Conservation (phyloP, 2,888 invertebrate species). For the Drosophila falleni region DNA sequence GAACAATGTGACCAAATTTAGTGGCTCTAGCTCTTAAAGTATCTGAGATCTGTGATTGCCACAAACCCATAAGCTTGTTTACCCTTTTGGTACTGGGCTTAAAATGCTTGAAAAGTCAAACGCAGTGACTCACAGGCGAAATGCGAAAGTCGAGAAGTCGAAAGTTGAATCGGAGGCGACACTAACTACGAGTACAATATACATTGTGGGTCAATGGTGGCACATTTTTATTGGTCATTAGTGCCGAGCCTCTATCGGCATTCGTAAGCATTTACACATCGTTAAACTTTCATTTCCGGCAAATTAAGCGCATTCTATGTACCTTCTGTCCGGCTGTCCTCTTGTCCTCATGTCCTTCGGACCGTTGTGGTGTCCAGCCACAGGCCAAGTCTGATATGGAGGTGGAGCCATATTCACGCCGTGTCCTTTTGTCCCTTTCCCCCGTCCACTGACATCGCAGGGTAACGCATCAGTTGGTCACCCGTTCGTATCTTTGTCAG, state of each 20-base stretch:
- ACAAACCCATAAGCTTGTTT: neutral
- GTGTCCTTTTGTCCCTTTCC: slow-evolving; percentile 13
- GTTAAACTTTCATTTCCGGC: slow-evolving; percentile 81
- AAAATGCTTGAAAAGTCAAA: slow-evolving; percentile 71
- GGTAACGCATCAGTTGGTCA: slow-evolving; percentile 25
- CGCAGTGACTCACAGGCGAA: no score
- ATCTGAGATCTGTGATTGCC: neutral
- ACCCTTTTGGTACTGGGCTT: neutral
- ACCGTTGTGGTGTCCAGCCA: slow-evolving; percentile 9
- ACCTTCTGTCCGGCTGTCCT: slow-evolving; percentile 28
- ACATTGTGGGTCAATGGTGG: slow-evolving; percentile 47
- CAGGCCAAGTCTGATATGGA: slow-evolving; percentile 2
- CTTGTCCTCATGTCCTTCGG: slow-evolving; percentile 4
- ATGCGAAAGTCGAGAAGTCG: slow-evolving; percentile 64
- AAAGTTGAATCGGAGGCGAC: slow-evolving; percentile 8
- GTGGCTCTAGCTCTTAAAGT: no score
- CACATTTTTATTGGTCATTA: slow-evolving; percentile 80
- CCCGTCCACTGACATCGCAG: neutral
- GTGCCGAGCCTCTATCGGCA: slow-evolving; percentile 74
- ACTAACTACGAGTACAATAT: slow-evolving; percentile 12
- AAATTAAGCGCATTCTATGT: slow-evolving; percentile 80
- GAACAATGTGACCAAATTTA: no score
- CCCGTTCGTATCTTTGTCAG: slow-evolving; percentile 66
- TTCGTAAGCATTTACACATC: slow-evolving; percentile 82
- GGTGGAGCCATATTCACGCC: slow-evolving; percentile 28